Conservation (phyloP, 2,797 vertebrate species). For the Anabas testudineus region DNA sequence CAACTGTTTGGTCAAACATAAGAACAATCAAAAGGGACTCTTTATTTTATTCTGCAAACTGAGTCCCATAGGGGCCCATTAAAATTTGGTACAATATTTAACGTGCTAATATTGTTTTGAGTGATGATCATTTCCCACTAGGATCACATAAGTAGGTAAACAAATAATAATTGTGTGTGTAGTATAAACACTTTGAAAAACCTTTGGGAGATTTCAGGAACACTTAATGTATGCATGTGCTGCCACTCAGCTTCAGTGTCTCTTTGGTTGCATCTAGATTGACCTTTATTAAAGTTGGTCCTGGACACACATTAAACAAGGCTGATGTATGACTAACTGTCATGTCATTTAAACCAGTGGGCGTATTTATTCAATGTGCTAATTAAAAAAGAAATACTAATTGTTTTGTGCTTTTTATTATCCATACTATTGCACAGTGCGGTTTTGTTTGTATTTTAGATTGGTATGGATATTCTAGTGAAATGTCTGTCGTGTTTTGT, state of each 20-base stretch:
- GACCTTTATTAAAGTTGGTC: constrained; percentile 28
- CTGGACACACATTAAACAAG: constrained; percentile 17
- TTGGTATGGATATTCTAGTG: neutral
- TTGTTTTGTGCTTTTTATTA: neutral
- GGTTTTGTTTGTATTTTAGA: neutral
- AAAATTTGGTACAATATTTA: constrained; percentile 74
- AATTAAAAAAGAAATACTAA: no score
- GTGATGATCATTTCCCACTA: constrained; percentile 73
- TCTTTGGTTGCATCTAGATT: constrained; percentile 20
- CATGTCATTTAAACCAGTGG: constrained; percentile 13
- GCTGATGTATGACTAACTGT: neutral
- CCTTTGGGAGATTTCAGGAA: constrained; percentile 39
- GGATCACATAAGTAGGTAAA: constrained; percentile 74
- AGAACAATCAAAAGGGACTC: constrained; percentile 74
- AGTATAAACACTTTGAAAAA: constrained; percentile 64
- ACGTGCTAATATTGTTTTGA: constrained; percentile 77
- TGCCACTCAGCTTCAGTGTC: constrained; percentile 10
- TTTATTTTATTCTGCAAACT: constrained; percentile 72
- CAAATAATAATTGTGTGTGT: constrained; percentile 73
- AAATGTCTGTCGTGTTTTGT: neutral
- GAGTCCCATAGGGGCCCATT: constrained; percentile 43
- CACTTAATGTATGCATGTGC: constrained; percentile 48
- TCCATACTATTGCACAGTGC: neutral
- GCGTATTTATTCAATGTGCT: constrained; percentile 31
- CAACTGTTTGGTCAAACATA: constrained; percentile 75